Evolutionary conservation across 2,113 vertebrate species (phyloP), one percentile per base, ranked within the genome.

Genomic region (Tragelaphus buxtoni): DNA sequence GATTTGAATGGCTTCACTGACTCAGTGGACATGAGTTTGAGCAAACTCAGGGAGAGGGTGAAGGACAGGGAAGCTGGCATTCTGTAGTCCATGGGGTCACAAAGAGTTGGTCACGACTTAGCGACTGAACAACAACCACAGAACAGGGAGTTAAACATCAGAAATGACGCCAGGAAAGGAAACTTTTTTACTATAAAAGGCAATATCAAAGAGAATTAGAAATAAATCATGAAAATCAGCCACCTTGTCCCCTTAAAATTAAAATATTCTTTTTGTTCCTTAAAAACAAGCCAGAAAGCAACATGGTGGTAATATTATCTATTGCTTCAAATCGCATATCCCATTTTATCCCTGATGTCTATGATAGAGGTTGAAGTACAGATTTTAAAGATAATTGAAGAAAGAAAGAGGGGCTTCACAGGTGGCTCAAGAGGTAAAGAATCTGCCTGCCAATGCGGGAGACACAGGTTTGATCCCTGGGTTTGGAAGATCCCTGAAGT

Each of bases 171-270:
- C 5, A 53, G 49, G 35, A 56, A 76, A 51, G 39, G 9, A 32
- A 30, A 30, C 5, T 5, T 55, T 26, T 28, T 63, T 30, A n/a
- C 39, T 49, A 3, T 42, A 32, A 79, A 65, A 65, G 49, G 45
- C 24, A 35, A 3, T 30, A 30, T 14, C 61, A 91, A 69, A 35
- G 17, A 56, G 18, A 63, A 39, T 39, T 55, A 12, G 30, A 61
- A 60, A 35, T 7, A 35, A 51, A 20, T 32, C 9, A 17, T 11
- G 72, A 77, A 76, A 86, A 58, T 45, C 39, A 32, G 42, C 35
- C 0, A 1, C 7, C 16, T 65, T 20, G 42, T 1, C 5, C 39
- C 39, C 2, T 53, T 24, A 7, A 51, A 65, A 30, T 72, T 22
- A 79, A 92, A 79, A 35, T 16, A 16, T 16, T 72, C 17, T 51